Conservation (phyloP, 2,888 invertebrate genomes). For the Lymantria dispar region DNA sequence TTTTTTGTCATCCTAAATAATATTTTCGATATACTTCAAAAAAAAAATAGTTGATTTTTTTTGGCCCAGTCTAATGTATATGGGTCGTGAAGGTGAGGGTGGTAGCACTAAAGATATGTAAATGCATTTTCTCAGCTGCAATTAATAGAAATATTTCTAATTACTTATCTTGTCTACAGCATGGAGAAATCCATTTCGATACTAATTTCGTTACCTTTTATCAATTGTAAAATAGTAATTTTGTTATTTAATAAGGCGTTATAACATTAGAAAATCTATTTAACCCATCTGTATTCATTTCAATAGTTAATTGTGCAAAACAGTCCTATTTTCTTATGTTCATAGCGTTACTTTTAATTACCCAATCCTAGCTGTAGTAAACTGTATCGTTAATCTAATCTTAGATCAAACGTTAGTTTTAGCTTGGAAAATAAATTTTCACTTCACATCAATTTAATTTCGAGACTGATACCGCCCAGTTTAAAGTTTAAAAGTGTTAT, state of each 20-base stretch:
- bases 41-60: too few relatives aligned
- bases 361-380: conserved; percentile 13
- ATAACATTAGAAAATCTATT: conserved; percentile 12
- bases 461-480: conserved; percentile 17
- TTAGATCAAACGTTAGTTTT: conserved; percentile 49
- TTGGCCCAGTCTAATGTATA: too few relatives aligned
- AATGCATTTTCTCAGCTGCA: too few relatives aligned
- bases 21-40: too few relatives aligned
- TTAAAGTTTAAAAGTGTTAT: conserved; percentile 5
- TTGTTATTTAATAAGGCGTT: conserved; percentile 1
- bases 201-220: background rate
- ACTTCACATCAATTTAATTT: conserved; percentile 37
- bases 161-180: too few relatives aligned
- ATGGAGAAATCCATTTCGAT: too few relatives aligned
- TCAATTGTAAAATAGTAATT: background rate
- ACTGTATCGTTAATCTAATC: conserved; percentile 44
- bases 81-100: too few relatives aligned
- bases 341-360: conserved; percentile 22
- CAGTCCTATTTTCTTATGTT: conserved; percentile 13
- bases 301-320: conserved; percentile 33
- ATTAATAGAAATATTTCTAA: too few relatives aligned
- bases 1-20: too few relatives aligned
- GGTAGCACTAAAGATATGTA: too few relatives aligned
- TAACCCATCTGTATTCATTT: conserved; percentile 27
- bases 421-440: conserved; percentile 45